A percentile compares a stretch with the other conserved stretches of the same genome.
Evolutionary conservation across 2,888 invertebrate species (phyloP).

Genomic region (Nemotelus pantherinus): DNA sequence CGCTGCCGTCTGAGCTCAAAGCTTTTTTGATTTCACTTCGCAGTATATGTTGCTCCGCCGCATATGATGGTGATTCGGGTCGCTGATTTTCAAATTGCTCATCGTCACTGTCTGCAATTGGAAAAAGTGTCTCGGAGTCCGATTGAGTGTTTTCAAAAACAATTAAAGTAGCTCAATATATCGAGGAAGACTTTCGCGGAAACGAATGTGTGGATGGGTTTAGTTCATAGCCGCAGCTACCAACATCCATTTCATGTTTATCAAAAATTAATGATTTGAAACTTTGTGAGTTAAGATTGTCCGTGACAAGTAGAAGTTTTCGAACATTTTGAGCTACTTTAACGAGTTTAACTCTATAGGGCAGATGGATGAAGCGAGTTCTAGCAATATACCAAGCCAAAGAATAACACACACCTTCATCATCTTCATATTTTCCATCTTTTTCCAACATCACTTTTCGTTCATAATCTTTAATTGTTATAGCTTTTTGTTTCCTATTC

Average conservation of each 20-base stretch:
- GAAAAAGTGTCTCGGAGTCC: not conserved
- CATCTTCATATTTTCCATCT: conserved; percentile 69
- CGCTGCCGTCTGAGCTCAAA: conserved; percentile 63
- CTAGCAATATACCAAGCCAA: not conserved
- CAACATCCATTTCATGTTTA: too few relatives aligned
- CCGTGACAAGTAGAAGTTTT: too few relatives aligned
- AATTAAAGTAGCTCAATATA: not conserved
- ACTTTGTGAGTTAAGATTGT: too few relatives aligned
- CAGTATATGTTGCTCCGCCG: conserved; percentile 74
- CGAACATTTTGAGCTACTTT: too few relatives aligned
- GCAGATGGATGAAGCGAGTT: too few relatives aligned
- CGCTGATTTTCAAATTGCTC: conserved; percentile 52
- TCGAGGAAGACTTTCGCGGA: not conserved
- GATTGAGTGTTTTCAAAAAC: not conserved
- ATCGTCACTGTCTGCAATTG: conserved; percentile 45
- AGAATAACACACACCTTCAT: conserved; percentile 53
- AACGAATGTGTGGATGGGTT: not conserved
- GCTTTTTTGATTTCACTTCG: conserved; percentile 72
- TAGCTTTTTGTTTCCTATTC: conserved; percentile 68
- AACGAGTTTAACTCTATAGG: too few relatives aligned
- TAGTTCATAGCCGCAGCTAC: too few relatives aligned
- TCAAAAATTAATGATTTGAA: not conserved
- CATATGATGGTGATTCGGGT: conserved; percentile 68
- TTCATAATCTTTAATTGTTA: conserved; percentile 83
- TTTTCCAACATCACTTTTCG: conserved; percentile 77